phyloP scores from a whole-genome alignment of 1,140 invertebrate species.

The Cataglyphis hispanica region DNA sequence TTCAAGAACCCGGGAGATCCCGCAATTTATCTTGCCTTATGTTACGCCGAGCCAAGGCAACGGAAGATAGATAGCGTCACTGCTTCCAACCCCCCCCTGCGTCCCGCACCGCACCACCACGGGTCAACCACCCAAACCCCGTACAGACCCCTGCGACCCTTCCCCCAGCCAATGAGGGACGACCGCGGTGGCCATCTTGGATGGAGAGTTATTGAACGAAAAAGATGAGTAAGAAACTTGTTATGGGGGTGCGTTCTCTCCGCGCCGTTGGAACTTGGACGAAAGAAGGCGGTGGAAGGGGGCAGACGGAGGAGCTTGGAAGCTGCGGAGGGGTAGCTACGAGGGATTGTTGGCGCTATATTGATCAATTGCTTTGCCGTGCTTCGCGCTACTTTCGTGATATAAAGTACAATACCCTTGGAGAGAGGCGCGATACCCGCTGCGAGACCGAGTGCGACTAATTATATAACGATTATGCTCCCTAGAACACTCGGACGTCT shows the following conservation, averaged over 20 bases:
- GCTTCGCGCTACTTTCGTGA: slow-evolving; percentile 85
- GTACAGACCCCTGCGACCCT: slow-evolving; percentile 83
- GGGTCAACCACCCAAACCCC: slow-evolving; percentile 77
- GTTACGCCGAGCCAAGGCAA: slow-evolving; percentile 87
- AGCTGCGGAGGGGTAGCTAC: slow-evolving; percentile 73
- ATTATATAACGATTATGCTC: slow-evolving; percentile 83
- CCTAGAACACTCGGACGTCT: slow-evolving; percentile 43
- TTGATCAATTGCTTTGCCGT: slow-evolving; percentile 87
- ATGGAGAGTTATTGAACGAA: slow-evolving; percentile 87
- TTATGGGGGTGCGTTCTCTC: slow-evolving; percentile 86
- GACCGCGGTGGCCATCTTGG: slow-evolving; percentile 87
- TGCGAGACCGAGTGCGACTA: slow-evolving; percentile 81
- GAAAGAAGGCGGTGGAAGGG: slow-evolving; percentile 54
- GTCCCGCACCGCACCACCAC: slow-evolving; percentile 65
- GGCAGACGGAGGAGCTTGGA: slow-evolving; percentile 70
- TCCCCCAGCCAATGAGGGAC: slow-evolving; percentile 87
- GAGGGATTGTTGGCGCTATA: slow-evolving; percentile 85
- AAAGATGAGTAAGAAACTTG: slow-evolving; percentile 87
- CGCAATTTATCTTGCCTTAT: slow-evolving; percentile 88
- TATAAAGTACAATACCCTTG: slow-evolving; percentile 81
- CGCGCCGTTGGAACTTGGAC: slow-evolving; percentile 73
- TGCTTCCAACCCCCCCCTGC: slow-evolving; percentile 82
- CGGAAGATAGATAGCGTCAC: slow-evolving; percentile 87
- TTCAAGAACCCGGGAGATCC: slow-evolving; percentile 87
- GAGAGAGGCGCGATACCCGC: slow-evolving; percentile 78